Percentiles rank a stretch among this genome's conserved stretches.
Evolutionary conservation across 2,797 vertebrate genomes (phyloP).

Genomic region (Salmo trutta): DNA sequence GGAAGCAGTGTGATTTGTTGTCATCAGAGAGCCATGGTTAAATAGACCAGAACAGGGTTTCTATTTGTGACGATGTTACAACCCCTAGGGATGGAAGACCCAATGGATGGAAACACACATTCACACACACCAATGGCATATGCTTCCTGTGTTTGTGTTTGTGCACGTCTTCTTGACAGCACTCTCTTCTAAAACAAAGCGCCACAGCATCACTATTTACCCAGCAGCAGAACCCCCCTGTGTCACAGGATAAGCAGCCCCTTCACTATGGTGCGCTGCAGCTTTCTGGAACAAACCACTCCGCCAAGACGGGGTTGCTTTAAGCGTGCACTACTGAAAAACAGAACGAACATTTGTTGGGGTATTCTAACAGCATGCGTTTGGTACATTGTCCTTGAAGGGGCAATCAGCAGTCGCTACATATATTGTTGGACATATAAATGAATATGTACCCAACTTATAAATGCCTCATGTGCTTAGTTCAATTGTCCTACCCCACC

Average conservation of each 20-base stretch:
- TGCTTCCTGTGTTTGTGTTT: background rate
- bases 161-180: background rate
- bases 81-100: constrained; percentile 58
- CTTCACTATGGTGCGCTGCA: constrained; percentile 35
- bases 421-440: too few species aligned
- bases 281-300: constrained; percentile 44
- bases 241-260: constrained; percentile 33
- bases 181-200: constrained; percentile 20
- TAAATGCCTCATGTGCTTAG: too few species aligned
- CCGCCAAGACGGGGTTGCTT: constrained; percentile 19
- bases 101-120: constrained; percentile 32
- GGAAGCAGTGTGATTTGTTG: constrained; percentile 56
- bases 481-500: background rate
- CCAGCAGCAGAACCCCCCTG: constrained; percentile 26
- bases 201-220: constrained; percentile 45
- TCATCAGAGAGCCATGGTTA: constrained; percentile 65
- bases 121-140: background rate
- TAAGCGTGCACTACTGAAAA: background rate
- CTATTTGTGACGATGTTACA: constrained; percentile 61
- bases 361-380: background rate
- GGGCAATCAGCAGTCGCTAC: background rate
- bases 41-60: constrained; percentile 70
- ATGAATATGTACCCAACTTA: too few species aligned
- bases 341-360: background rate
- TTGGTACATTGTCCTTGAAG: background rate